These are phyloP conservation scores for Ceratosolen fusciceps DNA, from an alignment of 1,140 invertebrate genomes.

Conservation along the genomic window DNA sequence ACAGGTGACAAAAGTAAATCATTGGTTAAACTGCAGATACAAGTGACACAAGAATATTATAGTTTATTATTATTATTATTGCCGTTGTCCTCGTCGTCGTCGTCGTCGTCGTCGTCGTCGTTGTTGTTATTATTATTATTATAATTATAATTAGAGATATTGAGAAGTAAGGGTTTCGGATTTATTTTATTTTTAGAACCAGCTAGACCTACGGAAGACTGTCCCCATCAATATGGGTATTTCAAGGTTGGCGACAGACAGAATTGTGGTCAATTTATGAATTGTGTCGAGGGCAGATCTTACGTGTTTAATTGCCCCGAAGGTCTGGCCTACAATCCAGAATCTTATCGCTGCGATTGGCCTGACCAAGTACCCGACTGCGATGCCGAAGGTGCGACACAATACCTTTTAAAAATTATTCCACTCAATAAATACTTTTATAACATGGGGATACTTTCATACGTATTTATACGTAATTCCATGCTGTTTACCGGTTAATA, in stretches of 20 bases:
- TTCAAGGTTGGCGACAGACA: constrained; percentile 80
- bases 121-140: too few relatives aligned
- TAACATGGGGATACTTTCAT: neutral
- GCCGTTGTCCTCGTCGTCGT: too few relatives aligned
- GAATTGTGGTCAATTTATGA: constrained; percentile 88
- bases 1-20: too few relatives aligned
- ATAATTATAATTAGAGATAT: too few relatives aligned
- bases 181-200: constrained; percentile 67
- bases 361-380: constrained; percentile 84
- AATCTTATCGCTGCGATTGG: constrained; percentile 88
- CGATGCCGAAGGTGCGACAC: constrained; percentile 80
- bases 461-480: neutral
- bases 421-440: neutral
- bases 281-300: constrained; percentile 82
- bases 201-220: constrained; percentile 80
- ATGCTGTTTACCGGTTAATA: neutral
- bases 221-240: constrained; percentile 89
- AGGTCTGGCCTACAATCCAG: constrained; percentile 86
- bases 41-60: too few relatives aligned
- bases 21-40: too few relatives aligned
- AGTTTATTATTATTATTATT: too few relatives aligned
- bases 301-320: constrained; percentile 82
- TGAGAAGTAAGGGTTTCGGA: too few relatives aligned
- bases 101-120: too few relatives aligned
- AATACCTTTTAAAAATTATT: neutral